These are phyloP conservation scores for Ciconia nigra DNA, from an alignment of 2,797 vertebrate genomes.

Conservation along the genomic window DNA sequence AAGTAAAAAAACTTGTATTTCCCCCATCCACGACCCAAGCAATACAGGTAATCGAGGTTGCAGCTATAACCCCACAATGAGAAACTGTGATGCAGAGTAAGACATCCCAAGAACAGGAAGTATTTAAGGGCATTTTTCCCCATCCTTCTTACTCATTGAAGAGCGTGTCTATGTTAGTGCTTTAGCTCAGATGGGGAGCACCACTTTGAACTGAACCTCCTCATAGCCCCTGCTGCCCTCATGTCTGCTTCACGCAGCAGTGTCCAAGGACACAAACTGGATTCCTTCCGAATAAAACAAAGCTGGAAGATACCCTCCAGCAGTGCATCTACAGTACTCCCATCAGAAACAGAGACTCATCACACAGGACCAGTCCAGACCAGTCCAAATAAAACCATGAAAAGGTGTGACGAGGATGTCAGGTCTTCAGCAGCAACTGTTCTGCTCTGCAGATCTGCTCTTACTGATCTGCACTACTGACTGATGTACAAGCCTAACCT, in stretches of 20 bases:
- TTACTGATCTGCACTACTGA: neutral
- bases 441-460: neutral
- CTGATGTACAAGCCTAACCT: neutral
- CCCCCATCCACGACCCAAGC: accelerated
- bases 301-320: neutral
- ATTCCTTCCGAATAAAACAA: neutral
- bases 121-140: neutral
- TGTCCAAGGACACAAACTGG: neutral
- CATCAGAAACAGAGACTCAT: neutral
- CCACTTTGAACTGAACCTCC: neutral
- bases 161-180: neutral
- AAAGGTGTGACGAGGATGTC: neutral
- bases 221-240: neutral
- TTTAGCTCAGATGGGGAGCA: neutral
- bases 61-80: neutral
- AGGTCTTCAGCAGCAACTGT: neutral
- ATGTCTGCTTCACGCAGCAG: accelerated
- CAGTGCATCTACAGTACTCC: neutral
- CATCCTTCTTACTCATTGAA: neutral
- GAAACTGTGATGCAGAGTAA: neutral
- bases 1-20: neutral
- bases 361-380: neutral
- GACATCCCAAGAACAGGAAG: neutral
- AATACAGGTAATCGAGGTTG: neutral
- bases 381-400: neutral